Base-by-base conservation (phyloP, 1,140 invertebrate species). In the Drosophila nasuta region DNA sequence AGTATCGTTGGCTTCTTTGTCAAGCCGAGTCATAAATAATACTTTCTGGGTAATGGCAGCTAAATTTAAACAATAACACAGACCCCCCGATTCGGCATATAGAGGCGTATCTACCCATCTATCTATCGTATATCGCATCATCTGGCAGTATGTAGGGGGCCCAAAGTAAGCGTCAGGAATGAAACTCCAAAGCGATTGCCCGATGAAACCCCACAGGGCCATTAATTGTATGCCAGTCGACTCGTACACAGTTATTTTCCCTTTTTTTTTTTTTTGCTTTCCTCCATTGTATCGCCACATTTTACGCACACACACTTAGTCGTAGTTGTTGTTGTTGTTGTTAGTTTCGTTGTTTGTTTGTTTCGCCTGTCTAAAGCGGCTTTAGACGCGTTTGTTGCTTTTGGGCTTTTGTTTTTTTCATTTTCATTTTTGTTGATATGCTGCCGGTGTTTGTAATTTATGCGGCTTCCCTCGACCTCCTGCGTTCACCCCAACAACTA, bases 181-280 rank as follows among this genome's bases (percentile, higher is more conserved):
- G 59, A 38, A 75, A 58, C 76, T 74, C 65, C 43, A 79, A 74
- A 75, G 77, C 67, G 68, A 75, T 88, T 59, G 60, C 59, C 52
- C 73, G 64, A 75, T 65, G 83, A 88, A 89, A 83, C 85, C 83
- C 83, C 81, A 78, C 81, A 89, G 85, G 74, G 83, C 83, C 83
- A 88, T 88, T 88, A 88, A 88, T 88, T 88, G 85, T 88, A 63
- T 75, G 83, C 68, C 81, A 54, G 83, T 65, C 80, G 41, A 43
- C 41, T 43, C 41, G 41, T 88, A 82, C 41, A 48, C 54, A 30
- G 51, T 69, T 75, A 75, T 72, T 54, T 67, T 30, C 11, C 35
- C 30, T 25, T 45, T 52, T 51, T 20, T 52, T 51, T 20, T 20
- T 20, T 58, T 75, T 74, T 66, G 49, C 54, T 68, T 49, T 70